Evolutionary conservation across 1,140 invertebrate species (phyloP).

Genomic region (Cotesia vestalis): DNA sequence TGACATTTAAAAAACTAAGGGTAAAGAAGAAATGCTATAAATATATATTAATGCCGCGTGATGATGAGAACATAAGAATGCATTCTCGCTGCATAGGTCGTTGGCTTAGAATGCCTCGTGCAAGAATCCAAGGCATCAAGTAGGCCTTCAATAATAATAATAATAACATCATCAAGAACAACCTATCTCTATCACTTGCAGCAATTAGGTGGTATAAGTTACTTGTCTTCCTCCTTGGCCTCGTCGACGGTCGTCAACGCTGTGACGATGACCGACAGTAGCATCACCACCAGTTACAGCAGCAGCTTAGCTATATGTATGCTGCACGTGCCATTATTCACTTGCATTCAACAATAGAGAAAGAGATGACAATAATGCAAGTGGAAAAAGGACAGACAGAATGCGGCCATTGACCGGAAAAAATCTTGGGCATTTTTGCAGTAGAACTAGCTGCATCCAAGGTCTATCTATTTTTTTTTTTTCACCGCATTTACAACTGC

Average conservation of each 20-base stretch:
- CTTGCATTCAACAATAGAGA: slow-evolving; percentile 24
- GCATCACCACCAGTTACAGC: no score
- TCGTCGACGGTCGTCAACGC: slow-evolving; percentile 33
- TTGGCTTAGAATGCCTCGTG: slow-evolving; percentile 13
- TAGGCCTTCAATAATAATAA: slow-evolving; percentile 2
- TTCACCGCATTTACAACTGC: background rate
- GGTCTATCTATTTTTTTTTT: slow-evolving; percentile 17
- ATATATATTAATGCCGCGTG: background rate
- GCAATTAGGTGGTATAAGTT: slow-evolving; percentile 24
- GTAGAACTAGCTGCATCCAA: slow-evolving; percentile 36
- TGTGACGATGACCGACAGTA: slow-evolving; percentile 20
- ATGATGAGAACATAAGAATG: background rate
- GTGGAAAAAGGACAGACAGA: slow-evolving; percentile 7
- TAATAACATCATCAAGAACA: no score
- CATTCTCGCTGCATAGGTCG: slow-evolving; percentile 16
- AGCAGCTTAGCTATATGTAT: background rate
- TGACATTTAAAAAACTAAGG: background rate
- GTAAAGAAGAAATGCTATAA: background rate
- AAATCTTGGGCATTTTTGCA: slow-evolving; percentile 42
- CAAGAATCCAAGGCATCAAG: background rate
- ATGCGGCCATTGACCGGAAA: slow-evolving; percentile 46
- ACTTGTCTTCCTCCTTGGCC: slow-evolving; percentile 27
- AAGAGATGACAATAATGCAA: slow-evolving; percentile 6
- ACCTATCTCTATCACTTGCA: slow-evolving; percentile 26
- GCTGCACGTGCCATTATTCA: slow-evolving; percentile 26